Evolutionary conservation across 2,797 vertebrate species (phyloP).

Genomic region (Sphenopsis melanotis): DNA sequence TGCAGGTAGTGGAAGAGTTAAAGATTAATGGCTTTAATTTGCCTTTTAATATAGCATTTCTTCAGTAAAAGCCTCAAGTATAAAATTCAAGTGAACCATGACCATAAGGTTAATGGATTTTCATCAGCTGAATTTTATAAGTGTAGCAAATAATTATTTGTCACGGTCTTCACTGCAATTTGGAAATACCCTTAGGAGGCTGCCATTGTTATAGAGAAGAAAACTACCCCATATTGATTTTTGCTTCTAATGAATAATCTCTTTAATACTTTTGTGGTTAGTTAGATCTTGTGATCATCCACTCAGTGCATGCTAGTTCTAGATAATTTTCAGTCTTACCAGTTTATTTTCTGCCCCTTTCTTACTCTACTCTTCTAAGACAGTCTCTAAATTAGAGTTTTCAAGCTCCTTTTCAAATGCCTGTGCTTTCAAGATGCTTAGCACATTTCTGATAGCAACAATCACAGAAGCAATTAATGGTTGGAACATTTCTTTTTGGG

Average conservation of each 20-base stretch:
- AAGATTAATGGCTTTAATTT: slow-evolving; percentile 81
- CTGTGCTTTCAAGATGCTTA: not conserved
- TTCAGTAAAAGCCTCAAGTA: slow-evolving; percentile 72
- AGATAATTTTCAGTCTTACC: not conserved
- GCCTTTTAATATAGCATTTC: slow-evolving; percentile 74
- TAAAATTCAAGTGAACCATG: slow-evolving; percentile 76
- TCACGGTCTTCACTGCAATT: slow-evolving; percentile 62
- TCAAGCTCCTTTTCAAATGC: not conserved
- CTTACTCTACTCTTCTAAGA: not conserved
- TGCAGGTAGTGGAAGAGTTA: slow-evolving; percentile 70
- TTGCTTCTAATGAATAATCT: slow-evolving; percentile 61
- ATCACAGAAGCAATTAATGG: not conserved
- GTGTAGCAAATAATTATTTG: slow-evolving; percentile 77
- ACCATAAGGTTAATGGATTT: slow-evolving; percentile 77
- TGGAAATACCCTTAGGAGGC: slow-evolving; percentile 66
- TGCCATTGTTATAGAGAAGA: slow-evolving; percentile 34
- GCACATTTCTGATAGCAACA: not conserved
- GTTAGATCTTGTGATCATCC: not conserved
- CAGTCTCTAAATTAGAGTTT: not conserved
- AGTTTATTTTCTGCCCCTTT: not conserved
- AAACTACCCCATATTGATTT: slow-evolving; percentile 60
- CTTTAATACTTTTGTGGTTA: slow-evolving; percentile 41
- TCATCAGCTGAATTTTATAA: slow-evolving; percentile 77
- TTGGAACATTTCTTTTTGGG: not conserved
- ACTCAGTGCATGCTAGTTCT: not conserved